Base-by-base conservation (phyloP, 92 coral and sea anemone genomes). In the Epizoanthus scotinus region DNA sequence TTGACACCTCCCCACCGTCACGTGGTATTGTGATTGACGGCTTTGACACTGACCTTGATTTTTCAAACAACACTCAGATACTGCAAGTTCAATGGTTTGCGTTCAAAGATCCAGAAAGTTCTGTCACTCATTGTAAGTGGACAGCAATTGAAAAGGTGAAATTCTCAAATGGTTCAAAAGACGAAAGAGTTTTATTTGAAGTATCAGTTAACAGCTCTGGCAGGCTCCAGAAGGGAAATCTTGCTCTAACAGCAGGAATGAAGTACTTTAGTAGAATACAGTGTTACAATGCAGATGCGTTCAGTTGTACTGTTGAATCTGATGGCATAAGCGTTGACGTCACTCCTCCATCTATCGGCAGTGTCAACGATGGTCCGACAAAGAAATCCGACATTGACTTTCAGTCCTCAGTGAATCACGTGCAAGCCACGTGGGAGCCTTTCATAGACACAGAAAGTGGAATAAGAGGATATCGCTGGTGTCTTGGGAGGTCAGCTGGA, bases 1-100 rank as follows among this genome's bases (percentile, higher is more conserved):
- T 93, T 20, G 99, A 95, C 87, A 82, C 80, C 8, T 79, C 96
- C 40, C 96, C 98, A 10, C 99, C 99, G n/a, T 84, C 91, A 47
- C 84, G 40, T 18, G 99, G 99, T 26, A 65, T 78, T 50, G 99
- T 95, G 6, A 87, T 83, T 50, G 99, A 95, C 52, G 99, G 97
- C 5, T 17, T 53, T 42, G 84, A 67, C 56, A 82, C 31, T 0
- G 99, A 95, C 71, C 53, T 82, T 36, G 95, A 95, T 25, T 93
- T 83, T 58, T 84, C 91, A 24, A 83, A 86, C 49, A 73, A 77
- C 52, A 89, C 88, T 55, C 47, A 78, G 58, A 63, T 86, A 29
- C 78, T 95, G 71, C 47, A 83, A 36, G 78, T 78, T 67, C 87
- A 74, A 58, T 95, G 99, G 99, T 79, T 44, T 24, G 98, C 86